Base-by-base conservation (phyloP, 2,113 vertebrate genomes). In the Cyprinodon variegatus region DNA sequence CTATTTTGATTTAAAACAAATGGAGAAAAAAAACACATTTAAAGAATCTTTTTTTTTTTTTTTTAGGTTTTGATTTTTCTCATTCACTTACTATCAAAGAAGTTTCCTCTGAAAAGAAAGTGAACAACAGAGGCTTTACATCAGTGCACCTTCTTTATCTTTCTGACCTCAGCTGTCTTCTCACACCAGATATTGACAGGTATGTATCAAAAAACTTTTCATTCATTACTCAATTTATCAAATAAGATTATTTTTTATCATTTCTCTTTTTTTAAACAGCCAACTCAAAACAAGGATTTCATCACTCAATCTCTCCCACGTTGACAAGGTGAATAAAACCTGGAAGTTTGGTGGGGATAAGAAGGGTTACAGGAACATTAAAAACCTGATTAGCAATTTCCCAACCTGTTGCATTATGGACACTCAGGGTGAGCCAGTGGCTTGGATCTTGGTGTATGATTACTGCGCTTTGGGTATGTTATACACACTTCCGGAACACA, bases 331-430 rank as follows among this genome's bases (percentile, higher is more conserved):
- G 65, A 94, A 93, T 71, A 74, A 74, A 13, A 87, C 78, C 6
- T 95, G 93, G 93, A 94, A 90, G 75, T 94, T 91, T 65, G 90
- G 91, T n/a, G 71, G 57, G 4, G 61, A 76, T 0, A 46, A 86
- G 40, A 17, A 65, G 8, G 61, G 78, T 43, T 50, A 70, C 60
- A 53, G 1, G 0, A 84, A 0, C 0, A 64, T 82, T 40, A 8
- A 41, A 43, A 71, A 82, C 13, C 14, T 84, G 7, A 89, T 88
- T 61, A 73, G 57, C 39, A 81, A 87, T 39, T 94, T 88, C 63
- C 93, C 92, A 0, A 90, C 91, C 0, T 90, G 79, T 71, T 94
- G 93, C 76, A 69, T 89, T 61, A 59, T 13, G 8, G 78, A 85
- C 3, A 2, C 1, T 20, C 64, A 85, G 61, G 85, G 65, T 87